These are phyloP conservation scores for Habrosyne pyritoides DNA, from an alignment of 2,888 invertebrate species.

Conservation along the genomic window DNA sequence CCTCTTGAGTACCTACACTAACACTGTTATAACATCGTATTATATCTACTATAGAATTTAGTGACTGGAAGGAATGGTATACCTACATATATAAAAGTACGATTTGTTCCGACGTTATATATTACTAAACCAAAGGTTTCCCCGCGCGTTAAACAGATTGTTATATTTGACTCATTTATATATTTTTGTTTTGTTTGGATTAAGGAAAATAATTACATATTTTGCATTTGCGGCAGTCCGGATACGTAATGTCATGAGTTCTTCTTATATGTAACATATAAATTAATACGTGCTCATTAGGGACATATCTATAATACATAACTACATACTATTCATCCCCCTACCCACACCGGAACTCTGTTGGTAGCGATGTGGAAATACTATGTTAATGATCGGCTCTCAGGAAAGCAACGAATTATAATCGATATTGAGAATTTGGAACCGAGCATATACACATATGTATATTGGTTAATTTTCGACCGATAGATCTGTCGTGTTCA, in stretches of 20 bases:
- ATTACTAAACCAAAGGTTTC: background rate
- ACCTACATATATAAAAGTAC: background rate
- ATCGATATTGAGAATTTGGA: background rate
- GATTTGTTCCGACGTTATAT: background rate
- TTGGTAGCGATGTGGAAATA: background rate
- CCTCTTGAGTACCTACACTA: conserved; percentile 49
- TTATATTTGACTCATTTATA: too few species aligned
- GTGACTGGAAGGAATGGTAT: background rate
- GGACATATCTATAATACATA: too few species aligned
- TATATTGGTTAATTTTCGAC: conserved; percentile 23
- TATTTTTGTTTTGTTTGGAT: background rate
- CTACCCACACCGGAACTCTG: too few species aligned
- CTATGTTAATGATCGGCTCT: background rate
- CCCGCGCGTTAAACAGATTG: background rate
- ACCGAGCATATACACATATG: too few species aligned
- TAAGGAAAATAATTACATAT: background rate
- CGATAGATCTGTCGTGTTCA: conserved; percentile 44
- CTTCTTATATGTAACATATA: too few species aligned
- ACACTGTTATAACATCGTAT: conserved; percentile 40
- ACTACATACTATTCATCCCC: too few species aligned
- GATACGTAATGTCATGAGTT: too few species aligned
- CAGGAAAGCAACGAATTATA: background rate
- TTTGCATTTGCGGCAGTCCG: too few species aligned
- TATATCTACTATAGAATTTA: conserved; percentile 27
- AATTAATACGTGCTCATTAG: too few species aligned